These are phyloP conservation scores for Dendrolimus kikuchii DNA, from an alignment of 1,140 invertebrate species.

Conservation along the genomic window DNA sequence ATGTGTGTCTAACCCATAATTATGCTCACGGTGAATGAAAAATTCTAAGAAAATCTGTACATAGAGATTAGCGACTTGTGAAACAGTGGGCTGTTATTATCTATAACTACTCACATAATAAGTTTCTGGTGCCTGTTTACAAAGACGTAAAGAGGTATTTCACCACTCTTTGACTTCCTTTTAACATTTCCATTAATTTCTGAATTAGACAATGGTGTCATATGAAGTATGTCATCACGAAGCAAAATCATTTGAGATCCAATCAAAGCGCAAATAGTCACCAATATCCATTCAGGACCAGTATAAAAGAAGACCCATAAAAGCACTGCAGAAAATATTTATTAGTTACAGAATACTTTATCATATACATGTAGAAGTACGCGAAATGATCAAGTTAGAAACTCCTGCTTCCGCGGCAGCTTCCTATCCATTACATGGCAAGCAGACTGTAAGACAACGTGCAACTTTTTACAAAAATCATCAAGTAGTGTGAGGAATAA, in stretches of 20 bases:
- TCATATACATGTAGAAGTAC: not conserved
- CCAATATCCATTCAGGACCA: constrained; percentile 6
- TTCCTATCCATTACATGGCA: too few species aligned
- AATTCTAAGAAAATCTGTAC: too few species aligned
- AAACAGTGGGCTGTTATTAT: too few species aligned
- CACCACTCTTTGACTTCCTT: not conserved
- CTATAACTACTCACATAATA: constrained; percentile 3
- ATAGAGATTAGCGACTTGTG: too few species aligned
- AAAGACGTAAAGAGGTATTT: constrained; percentile 4
- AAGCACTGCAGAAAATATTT: constrained; percentile 9
- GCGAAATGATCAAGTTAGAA: too few species aligned
- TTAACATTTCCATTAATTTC: not conserved
- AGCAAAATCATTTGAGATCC: constrained; percentile 11
- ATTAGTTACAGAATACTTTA: not conserved
- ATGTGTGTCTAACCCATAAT: too few species aligned
- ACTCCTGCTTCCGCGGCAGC: too few species aligned
- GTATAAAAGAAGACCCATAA: constrained; percentile 5
- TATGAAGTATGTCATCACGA: constrained; percentile 11
- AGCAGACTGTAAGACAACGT: too few species aligned
- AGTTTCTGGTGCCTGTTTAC: constrained; percentile 12
- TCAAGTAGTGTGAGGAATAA: too few species aligned
- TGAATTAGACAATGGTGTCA: constrained; percentile 2
- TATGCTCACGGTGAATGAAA: too few species aligned
- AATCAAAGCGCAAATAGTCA: constrained; percentile 11
- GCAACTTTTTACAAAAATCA: too few species aligned